Base-by-base conservation (phyloP, 2,888 invertebrate species). In the Protophormia terraenovae region DNA sequence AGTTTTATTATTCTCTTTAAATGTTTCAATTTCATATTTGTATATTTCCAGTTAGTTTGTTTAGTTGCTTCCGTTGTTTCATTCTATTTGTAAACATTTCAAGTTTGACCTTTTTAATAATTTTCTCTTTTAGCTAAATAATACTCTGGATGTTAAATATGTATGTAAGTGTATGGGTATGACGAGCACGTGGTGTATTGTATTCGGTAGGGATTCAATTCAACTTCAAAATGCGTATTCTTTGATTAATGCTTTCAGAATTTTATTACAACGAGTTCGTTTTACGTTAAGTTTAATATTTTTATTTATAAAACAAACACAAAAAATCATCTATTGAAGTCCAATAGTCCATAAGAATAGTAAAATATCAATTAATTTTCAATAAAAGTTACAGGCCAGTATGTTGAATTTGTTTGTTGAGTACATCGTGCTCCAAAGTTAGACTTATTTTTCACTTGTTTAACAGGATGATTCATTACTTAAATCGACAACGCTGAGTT, bases 171-270 rank as follows among this genome's bases (percentile, higher is more conserved):
- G n/a, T n/a, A n/a, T n/a, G n/a, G n/a, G n/a, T n/a, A n/a, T n/a
- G 2, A 16, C 67, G 16, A 76, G 64, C 84, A 84, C 83, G 69
- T 84, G 83, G 73, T 75, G 62, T 62, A 73, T 79, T 62, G 62
- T 79, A 62, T 58, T 64, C 41, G 19, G 1, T 1, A 24, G 45
- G 62, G 8, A 14, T 38, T 53, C 47, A 29, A 27, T 12, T 16
- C 6, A 27, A 67, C 32, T 66, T 55, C 10, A 41, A 45, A 67
- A 55, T 60, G 32, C 55, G 60, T 60, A 47, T 60, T 29, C 27
- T 29, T 41, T 73, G 60, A 60, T 73, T 60, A 73, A 72, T 72
- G 60, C 12, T 45, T 66, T 66, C 27, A 66, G 29, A 16, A 47
- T 45, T 66, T 45, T 66, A 47, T 66, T 66, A 8, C 47, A 19